These are phyloP conservation scores for Grus americana DNA, from an alignment of 2,113 vertebrate species.

Conservation along the genomic window DNA sequence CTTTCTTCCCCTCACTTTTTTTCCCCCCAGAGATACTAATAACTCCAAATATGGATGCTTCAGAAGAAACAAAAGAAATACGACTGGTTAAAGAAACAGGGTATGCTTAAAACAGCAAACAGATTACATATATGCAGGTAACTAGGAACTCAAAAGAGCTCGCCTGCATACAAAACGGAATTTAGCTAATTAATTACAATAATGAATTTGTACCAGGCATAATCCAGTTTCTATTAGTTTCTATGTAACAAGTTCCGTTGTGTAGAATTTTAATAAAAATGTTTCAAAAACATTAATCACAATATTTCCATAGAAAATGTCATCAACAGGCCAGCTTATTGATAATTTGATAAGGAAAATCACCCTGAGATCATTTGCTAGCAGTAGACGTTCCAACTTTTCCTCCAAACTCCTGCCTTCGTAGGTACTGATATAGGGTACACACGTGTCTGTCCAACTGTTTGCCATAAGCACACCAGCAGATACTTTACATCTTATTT, in stretches of 20 bases:
- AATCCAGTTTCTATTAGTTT: background rate
- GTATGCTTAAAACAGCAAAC: background rate
- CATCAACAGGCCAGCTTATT: background rate
- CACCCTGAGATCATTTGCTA: background rate
- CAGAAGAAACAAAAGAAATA: background rate
- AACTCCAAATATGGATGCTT: background rate
- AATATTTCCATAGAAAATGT: background rate
- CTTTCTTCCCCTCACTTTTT: background rate
- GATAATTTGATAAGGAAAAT: slow-evolving; percentile 40
- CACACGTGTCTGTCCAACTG: accelerated
- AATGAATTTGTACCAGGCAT: background rate
- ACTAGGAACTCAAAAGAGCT: background rate
- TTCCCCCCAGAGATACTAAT: background rate
- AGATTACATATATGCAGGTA: background rate
- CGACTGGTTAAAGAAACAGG: background rate
- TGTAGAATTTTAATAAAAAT: background rate
- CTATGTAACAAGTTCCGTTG: background rate
- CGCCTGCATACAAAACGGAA: background rate
- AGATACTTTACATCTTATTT: background rate
- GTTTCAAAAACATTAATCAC: background rate
- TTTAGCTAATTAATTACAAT: background rate
- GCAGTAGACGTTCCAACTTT: background rate
- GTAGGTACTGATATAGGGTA: background rate
- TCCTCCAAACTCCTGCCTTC: background rate
- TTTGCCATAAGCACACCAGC: background rate